A percentile compares a stretch with the other conserved stretches of the same genome.
Conservation (phyloP, 1,140 invertebrate species). For the Bombus haemorrhoidalis region DNA sequence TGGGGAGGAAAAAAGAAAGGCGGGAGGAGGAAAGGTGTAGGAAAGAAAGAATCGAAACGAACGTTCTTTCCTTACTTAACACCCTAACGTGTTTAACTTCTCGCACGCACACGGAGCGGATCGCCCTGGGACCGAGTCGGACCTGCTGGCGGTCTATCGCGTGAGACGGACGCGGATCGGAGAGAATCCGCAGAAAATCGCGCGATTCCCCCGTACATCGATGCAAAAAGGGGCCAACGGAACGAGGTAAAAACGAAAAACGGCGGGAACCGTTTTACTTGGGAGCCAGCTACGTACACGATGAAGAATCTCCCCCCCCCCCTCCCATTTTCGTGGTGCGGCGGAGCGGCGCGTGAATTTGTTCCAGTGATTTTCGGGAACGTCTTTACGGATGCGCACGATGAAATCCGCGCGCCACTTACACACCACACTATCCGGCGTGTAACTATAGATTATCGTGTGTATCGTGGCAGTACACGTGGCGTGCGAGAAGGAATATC, state of each 20-base stretch:
- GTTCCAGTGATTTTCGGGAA: conserved; percentile 36
- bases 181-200: conserved; percentile 12
- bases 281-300: neutral
- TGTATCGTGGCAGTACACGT: conserved; percentile 30
- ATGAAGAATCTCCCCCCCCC: neutral
- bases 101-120: neutral
- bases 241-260: neutral
- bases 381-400: conserved; percentile 15
- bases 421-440: neutral
- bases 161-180: conserved; percentile 8
- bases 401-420: conserved; percentile 14
- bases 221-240: neutral
- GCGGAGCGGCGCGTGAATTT: neutral
- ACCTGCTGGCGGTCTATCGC: conserved; percentile 18
- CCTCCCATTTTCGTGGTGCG: conserved; percentile 3
- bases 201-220: neutral
- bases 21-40: neutral
- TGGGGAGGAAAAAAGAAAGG: too few relatives aligned
- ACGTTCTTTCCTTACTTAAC: neutral
- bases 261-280: neutral
- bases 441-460: conserved; percentile 39
- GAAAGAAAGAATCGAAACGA: neutral
- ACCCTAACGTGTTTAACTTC: neutral
- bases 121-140: neutral
- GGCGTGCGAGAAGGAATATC: conserved; percentile 50